A percentile compares a stretch with the other conserved stretches of the same genome.
These are phyloP conservation scores for Alectoris magna DNA, from an alignment of 2,797 vertebrate species.

Conservation along the genomic window DNA sequence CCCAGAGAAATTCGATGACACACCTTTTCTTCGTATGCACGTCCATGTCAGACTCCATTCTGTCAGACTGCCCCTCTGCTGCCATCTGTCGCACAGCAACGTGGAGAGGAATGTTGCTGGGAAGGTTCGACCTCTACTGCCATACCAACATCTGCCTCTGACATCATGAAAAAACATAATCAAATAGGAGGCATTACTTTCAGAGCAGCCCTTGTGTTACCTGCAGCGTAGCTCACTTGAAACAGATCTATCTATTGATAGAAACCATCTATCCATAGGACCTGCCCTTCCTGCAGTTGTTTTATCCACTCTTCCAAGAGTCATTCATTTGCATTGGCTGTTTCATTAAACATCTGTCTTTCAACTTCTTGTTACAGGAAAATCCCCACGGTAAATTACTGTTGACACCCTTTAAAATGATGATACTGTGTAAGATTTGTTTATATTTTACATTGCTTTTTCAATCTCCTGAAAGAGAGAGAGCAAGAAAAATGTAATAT, in stretches of 20 bases:
- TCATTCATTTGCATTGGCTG: conserved; percentile 33
- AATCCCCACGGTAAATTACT: neutral
- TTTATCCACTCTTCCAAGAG: conserved; percentile 16
- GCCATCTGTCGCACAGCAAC: no score
- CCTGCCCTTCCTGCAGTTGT: neutral
- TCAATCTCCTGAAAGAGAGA: neutral
- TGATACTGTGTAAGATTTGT: neutral
- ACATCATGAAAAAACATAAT: no score
- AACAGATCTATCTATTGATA: neutral
- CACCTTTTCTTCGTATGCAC: no score
- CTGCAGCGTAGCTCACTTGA: neutral
- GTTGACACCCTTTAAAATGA: neutral
- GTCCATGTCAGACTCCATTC: no score
- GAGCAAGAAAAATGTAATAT: neutral
- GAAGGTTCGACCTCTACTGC: no score
- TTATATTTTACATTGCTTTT: neutral
- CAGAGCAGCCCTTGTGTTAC: neutral
- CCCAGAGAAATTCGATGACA: no score
- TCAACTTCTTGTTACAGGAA: neutral
- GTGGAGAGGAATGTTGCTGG: no score
- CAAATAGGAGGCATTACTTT: no score
- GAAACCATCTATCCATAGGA: conserved; percentile 36
- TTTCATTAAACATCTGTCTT: conserved; percentile 23
- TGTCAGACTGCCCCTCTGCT: no score
- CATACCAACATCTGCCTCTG: no score